Percentiles rank a stretch among this genome's conserved stretches.
Conservation (phyloP, 2,888 invertebrate species). For the Hydroisotoma schaefferi region DNA sequence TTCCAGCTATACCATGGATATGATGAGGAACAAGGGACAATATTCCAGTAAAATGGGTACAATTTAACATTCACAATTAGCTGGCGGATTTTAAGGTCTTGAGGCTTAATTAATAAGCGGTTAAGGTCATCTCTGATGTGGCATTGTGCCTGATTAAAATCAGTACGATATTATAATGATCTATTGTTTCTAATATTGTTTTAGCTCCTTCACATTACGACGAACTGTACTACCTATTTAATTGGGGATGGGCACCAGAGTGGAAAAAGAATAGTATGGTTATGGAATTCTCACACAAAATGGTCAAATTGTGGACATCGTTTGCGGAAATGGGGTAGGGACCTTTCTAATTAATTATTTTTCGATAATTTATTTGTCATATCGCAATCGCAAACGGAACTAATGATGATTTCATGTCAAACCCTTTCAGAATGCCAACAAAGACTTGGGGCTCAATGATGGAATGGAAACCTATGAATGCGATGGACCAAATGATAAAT, state of each 20-base stretch:
- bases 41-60: not conserved
- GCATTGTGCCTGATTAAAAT: too few species aligned
- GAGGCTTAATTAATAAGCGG: too few species aligned
- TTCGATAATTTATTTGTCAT: not conserved
- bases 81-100: too few species aligned
- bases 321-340: constrained; percentile 15
- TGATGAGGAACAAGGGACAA: not conserved
- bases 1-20: constrained; percentile 7
- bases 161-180: too few species aligned
- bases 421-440: constrained; percentile 5
- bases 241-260: constrained; percentile 11
- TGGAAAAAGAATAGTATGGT: not conserved
- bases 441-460: constrained; percentile 11
- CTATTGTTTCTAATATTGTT: constrained; percentile 4
- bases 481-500: not conserved
- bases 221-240: constrained; percentile 20
- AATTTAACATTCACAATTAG: too few species aligned
- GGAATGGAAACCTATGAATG: not conserved
- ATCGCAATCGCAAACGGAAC: not conserved
- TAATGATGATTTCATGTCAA: not conserved
- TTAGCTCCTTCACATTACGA: constrained; percentile 18
- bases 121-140: constrained; percentile 5
- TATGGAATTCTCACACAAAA: constrained; percentile 4
- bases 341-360: not conserved
- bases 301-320: constrained; percentile 13